Conservation (phyloP, 2,888 invertebrate species). For the Clitarchus hookeri region DNA sequence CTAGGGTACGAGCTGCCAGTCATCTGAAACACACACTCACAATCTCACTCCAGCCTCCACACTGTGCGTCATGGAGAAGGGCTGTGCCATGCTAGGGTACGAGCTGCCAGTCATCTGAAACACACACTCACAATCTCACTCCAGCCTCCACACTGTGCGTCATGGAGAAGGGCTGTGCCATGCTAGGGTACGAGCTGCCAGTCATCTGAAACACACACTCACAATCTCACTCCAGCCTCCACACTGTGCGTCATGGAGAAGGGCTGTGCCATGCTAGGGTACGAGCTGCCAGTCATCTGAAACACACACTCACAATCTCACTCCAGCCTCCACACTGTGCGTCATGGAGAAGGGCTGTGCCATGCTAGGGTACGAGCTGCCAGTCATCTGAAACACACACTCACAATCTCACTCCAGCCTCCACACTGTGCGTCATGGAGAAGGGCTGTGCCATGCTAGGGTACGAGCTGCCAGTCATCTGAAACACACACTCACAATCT, state of each 20-base stretch:
- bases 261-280: conserved; percentile 92
- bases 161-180: conserved; percentile 96
- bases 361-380: conserved; percentile 90
- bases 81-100: conserved; percentile 92
- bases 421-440: conserved; percentile 86
- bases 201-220: conserved; percentile 75
- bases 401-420: not conserved
- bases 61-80: conserved; percentile 92
- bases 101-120: conserved; percentile 91
- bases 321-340: conserved; percentile 67
- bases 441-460: conserved; percentile 94
- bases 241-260: conserved; percentile 91
- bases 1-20: conserved; percentile 88
- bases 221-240: conserved; percentile 48
- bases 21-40: conserved; percentile 71
- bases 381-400: conserved; percentile 77
- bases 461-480: conserved; percentile 93
- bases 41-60: conserved; percentile 52
- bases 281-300: conserved; percentile 91
- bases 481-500: conserved; percentile 53
- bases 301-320: conserved; percentile 49
- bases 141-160: conserved; percentile 73
- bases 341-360: conserved; percentile 95
- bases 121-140: conserved; percentile 10
- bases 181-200: conserved; percentile 86